Conservation (phyloP, 1,140 invertebrate genomes). For the Palaemon carinicauda region DNA sequence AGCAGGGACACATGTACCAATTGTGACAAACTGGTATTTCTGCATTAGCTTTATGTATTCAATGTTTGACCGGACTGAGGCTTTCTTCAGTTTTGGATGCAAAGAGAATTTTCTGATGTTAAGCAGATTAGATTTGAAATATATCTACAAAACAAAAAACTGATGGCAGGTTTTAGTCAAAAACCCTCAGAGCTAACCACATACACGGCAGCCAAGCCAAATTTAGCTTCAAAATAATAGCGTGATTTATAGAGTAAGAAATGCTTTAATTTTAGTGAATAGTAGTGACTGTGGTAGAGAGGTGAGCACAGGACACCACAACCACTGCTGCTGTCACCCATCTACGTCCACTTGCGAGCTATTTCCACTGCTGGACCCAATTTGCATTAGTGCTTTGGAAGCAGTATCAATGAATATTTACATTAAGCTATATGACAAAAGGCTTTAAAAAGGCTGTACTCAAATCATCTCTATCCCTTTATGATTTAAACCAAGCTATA, state of each 20-base stretch:
- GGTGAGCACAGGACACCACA: not conserved
- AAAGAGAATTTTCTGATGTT: not conserved
- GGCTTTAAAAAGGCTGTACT: not conserved
- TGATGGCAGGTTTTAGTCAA: conserved; percentile 25
- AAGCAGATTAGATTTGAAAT: conserved; percentile 24
- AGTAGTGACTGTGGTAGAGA: conserved; percentile 16
- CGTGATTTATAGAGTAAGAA: conserved; percentile 21
- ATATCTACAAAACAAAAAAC: not conserved
- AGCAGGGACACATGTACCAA: conserved; percentile 23
- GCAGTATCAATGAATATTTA: not conserved
- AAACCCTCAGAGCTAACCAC: conserved; percentile 10
- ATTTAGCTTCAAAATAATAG: conserved; percentile 37
- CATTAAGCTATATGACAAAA: not conserved
- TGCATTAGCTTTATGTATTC: not conserved
- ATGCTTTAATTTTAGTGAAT: conserved; percentile 22
- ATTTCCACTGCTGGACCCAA: not conserved
- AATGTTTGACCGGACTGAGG: conserved; percentile 42
- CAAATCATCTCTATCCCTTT: not conserved
- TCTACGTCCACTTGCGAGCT: not conserved
- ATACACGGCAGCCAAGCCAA: conserved; percentile 41
- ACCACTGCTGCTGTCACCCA: not conserved
- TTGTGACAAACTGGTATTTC: not conserved
- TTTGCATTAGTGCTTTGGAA: not conserved
- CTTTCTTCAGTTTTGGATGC: conserved; percentile 17
- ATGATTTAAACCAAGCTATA: conserved; percentile 18